These are phyloP conservation scores for Itoplectis maculator DNA, from an alignment of 2,888 invertebrate genomes.

Conservation along the genomic window DNA sequence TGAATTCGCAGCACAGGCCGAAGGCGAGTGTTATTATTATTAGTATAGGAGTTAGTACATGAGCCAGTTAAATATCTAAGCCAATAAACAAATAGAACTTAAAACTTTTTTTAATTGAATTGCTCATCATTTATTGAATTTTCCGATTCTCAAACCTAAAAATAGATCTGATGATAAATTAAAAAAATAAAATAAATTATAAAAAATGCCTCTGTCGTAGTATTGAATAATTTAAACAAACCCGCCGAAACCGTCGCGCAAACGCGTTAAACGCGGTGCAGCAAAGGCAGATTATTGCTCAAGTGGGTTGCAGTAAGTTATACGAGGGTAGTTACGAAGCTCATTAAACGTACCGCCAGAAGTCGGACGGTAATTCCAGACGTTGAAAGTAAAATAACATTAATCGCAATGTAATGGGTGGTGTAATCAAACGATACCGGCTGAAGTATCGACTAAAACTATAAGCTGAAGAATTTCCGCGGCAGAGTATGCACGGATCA, in stretches of 20 bases:
- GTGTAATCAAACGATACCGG: not conserved
- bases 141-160: no score
- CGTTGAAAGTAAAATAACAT: not conserved
- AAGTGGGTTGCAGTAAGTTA: not conserved
- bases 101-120: no score
- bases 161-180: no score
- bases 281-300: not conserved
- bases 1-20: no score
- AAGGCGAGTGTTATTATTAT: no score
- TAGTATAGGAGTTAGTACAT: no score
- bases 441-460: not conserved
- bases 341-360: constrained; percentile 2
- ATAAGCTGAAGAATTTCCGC: not conserved
- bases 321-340: constrained; percentile 1
- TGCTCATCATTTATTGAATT: no score
- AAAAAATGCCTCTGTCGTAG: no score
- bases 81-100: no score
- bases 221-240: not conserved
- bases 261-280: not conserved
- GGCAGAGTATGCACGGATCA: not conserved
- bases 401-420: not conserved
- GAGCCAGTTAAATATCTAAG: no score
- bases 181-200: no score
- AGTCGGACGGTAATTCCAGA: not conserved
- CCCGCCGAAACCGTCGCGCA: not conserved